Evolutionary conservation across 2,888 invertebrate species (phyloP).

Genomic region (Rhamphomyia laevipes): DNA sequence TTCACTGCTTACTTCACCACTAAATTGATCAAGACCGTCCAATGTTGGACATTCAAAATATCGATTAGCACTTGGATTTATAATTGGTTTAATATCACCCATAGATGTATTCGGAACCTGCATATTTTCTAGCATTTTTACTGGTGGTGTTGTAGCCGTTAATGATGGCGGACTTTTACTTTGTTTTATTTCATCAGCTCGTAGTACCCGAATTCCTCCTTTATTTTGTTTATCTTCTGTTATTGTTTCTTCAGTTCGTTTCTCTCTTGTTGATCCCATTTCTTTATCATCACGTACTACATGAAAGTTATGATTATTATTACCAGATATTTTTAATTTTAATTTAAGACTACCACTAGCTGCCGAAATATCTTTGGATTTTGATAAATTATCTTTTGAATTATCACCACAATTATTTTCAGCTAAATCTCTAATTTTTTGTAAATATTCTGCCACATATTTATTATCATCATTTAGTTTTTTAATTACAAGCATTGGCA

Average conservation of each 20-base stretch:
- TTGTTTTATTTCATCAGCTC: slow-evolving; percentile 17
- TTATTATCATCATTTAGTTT: slow-evolving; percentile 15
- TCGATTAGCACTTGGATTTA: slow-evolving; percentile 13
- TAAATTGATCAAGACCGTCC: slow-evolving; percentile 19
- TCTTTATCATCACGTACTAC: too few relatives aligned
- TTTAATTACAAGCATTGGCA: slow-evolving; percentile 17
- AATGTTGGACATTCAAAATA: slow-evolving; percentile 22
- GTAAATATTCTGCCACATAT: slow-evolving; percentile 13
- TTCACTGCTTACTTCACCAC: slow-evolving; percentile 16
- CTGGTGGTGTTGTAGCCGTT: slow-evolving; percentile 6
- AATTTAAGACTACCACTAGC: slow-evolving; percentile 16
- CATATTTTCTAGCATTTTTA: slow-evolving; percentile 11
- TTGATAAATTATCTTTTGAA: slow-evolving; percentile 8
- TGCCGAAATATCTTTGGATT: not conserved
- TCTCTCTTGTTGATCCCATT: not conserved
- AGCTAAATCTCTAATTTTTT: not conserved
- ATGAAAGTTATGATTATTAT: not conserved
- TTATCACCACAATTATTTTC: not conserved
- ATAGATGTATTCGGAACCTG: not conserved
- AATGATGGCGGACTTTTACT: slow-evolving; percentile 5
- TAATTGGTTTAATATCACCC: not conserved
- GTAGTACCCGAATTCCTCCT: slow-evolving; percentile 12
- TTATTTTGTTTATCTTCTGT: slow-evolving; percentile 2
- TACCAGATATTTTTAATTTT: slow-evolving; percentile 18
- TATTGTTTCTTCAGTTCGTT: not conserved